phyloP scores from a whole-genome alignment of 1,140 invertebrate genomes.

The Leptinotarsa lineolata region DNA sequence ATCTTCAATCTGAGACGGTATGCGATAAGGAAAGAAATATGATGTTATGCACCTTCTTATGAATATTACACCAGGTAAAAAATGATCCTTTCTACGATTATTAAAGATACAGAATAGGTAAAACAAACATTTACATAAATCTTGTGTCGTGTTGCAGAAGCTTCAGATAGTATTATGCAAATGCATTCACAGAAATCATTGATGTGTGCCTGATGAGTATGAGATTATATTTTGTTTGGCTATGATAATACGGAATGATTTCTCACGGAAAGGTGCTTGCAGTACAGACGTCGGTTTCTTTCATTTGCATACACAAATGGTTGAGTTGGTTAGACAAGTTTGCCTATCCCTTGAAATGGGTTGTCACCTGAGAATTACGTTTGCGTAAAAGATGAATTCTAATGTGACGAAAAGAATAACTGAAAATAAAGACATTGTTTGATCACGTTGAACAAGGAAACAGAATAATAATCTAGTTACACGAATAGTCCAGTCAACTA shows the following conservation, averaged over 20 bases:
- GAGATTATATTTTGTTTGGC: constrained; percentile 8
- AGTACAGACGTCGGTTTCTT: background rate
- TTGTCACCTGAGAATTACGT: too few relatives aligned
- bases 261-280: background rate
- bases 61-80: constrained; percentile 5
- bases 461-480: too few relatives aligned
- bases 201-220: constrained; percentile 2
- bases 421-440: too few relatives aligned
- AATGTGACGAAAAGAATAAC: too few relatives aligned
- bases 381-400: too few relatives aligned
- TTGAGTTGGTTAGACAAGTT: too few relatives aligned
- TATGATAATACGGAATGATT: constrained; percentile 2
- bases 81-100: background rate
- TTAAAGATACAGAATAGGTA: background rate
- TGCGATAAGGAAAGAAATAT: too few relatives aligned
- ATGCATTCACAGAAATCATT: background rate
- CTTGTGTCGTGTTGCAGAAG: constrained; percentile 6
- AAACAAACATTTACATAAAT: constrained; percentile 6
- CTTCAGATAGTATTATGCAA: background rate
- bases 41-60: background rate
- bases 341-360: too few relatives aligned
- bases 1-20: too few relatives aligned
- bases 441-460: too few relatives aligned
- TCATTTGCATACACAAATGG: background rate
- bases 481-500: too few relatives aligned